Conservation (phyloP, 2,888 invertebrate species). For the Ptilodon capucinus region DNA sequence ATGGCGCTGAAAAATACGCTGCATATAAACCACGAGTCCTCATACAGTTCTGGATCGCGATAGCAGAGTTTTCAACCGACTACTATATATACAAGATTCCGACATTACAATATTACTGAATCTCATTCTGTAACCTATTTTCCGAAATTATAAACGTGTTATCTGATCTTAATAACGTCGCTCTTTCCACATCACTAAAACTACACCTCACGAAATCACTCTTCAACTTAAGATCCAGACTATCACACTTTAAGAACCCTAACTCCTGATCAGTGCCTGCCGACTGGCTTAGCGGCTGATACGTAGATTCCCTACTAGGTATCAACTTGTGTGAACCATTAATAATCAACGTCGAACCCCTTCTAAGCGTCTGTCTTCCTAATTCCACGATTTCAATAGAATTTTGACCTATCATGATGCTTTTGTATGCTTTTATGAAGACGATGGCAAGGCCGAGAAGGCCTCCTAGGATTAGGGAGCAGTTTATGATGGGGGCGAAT, state of each 20-base stretch:
- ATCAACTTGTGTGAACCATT: slow-evolving; percentile 82
- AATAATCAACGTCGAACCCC: slow-evolving; percentile 84
- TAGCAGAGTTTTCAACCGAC: too few species aligned
- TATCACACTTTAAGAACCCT: slow-evolving; percentile 40
- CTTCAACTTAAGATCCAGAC: slow-evolving; percentile 54
- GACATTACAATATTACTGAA: too few species aligned
- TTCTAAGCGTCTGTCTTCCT: slow-evolving; percentile 87
- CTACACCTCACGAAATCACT: slow-evolving; percentile 60
- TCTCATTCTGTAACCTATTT: slow-evolving; percentile 29
- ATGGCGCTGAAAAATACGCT: too few species aligned
- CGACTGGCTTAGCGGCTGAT: slow-evolving; percentile 47
- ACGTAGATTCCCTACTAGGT: slow-evolving; percentile 79
- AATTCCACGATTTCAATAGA: slow-evolving; percentile 90
- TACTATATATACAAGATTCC: too few species aligned
- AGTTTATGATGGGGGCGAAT: slow-evolving; percentile 86
- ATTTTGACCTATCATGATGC: slow-evolving; percentile 86
- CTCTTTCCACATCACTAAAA: slow-evolving; percentile 59
- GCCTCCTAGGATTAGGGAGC: slow-evolving; percentile 88
- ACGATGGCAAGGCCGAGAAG: slow-evolving; percentile 84
- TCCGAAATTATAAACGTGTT: slow-evolving; percentile 71
- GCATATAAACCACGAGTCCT: too few species aligned
- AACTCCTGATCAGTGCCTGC: slow-evolving; percentile 46
- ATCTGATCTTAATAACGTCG: slow-evolving; percentile 64
- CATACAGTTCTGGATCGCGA: too few species aligned
- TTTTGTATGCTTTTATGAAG: slow-evolving; percentile 89